Evolutionary conservation across 2,797 vertebrate genomes (phyloP), one percentile per base, ranked within the genome.

Genomic region (Synanceia verrucosa): DNA sequence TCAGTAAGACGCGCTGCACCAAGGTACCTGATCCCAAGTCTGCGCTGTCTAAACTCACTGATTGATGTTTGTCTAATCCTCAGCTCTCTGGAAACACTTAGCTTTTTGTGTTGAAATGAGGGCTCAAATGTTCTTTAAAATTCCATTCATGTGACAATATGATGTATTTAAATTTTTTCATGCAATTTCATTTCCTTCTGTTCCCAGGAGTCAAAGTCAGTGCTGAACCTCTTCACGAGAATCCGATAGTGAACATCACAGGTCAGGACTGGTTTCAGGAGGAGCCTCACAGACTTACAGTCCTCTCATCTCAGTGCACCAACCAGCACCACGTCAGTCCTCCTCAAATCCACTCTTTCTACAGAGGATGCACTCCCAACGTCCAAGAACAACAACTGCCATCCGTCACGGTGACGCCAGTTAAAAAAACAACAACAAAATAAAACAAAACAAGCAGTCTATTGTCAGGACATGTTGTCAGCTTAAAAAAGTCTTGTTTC

Each of bases 1-100:
- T 96, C 85, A 96, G 94, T 78, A 96, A 96, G 86, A 95, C 95
- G 3, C 93, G 95, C 46, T 96, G 94, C 88, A 95, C 95, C 55
- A 95, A 96, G 94, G 95, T 95, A 80, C 62, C 9, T 41, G 9
- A 39, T 6, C n/a, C n/a, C n/a, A n/a, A n/a, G 6, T 19, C 10
- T 48, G 14, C 23, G 9, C 7, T 16, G 6, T 33, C n/a, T 19
- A 1, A 8, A 44, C 31, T 24, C 16, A 46, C 13, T 50, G 11
- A 57, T 44, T 7, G 1, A 44, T 10, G 34, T 12, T 2, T 21
- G 31, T 24, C 19, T 56, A 6, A 3, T 31, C 48, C 9, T 26
- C 14, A 16, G n/a, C 6, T 24, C 23, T 23, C 29, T 29, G 28
- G 26, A 51, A 29, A 52, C 5, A 5, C 29, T 11, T 18, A 24